Evolutionary conservation across 2,113 vertebrate genomes (phyloP).

Genomic region (Periophthalmodon schlosseri): DNA sequence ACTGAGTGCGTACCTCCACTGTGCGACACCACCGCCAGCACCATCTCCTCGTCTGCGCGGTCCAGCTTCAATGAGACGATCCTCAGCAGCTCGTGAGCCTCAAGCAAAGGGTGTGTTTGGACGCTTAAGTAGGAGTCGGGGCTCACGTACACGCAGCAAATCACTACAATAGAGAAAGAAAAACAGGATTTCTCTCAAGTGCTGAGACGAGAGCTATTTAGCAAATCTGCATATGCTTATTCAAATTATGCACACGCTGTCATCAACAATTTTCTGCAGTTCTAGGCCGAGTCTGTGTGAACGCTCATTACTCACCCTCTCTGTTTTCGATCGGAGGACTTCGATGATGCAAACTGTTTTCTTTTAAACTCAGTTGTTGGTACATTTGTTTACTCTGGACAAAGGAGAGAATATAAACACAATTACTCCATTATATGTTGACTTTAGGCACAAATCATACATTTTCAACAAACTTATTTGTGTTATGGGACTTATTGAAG

Average conservation of each 20-base stretch:
- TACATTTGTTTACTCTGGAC: slow-evolving; percentile 90
- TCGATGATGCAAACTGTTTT: slow-evolving; percentile 88
- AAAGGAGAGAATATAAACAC: background rate
- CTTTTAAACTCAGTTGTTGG: slow-evolving; percentile 95
- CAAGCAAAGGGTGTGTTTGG: slow-evolving; percentile 84
- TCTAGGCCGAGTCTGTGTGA: background rate
- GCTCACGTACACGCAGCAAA: slow-evolving; percentile 91
- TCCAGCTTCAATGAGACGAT: slow-evolving; percentile 89
- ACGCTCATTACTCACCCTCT: slow-evolving; percentile 82
- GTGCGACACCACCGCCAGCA: slow-evolving; percentile 81
- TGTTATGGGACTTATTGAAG: background rate
- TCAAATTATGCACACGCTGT: slow-evolving; percentile 29
- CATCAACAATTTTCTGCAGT: slow-evolving; percentile 19
- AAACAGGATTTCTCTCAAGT: slow-evolving; percentile 9
- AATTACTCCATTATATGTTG: background rate
- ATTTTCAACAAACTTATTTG: background rate
- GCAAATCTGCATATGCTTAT: slow-evolving; percentile 25
- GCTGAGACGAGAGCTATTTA: background rate
- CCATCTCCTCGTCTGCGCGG: slow-evolving; percentile 85
- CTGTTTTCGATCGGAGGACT: slow-evolving; percentile 82
- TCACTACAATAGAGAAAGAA: slow-evolving; percentile 76
- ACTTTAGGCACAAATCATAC: background rate
- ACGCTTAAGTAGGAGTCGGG: slow-evolving; percentile 95
- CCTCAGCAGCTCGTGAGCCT: slow-evolving; percentile 88
- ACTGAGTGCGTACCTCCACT: slow-evolving; percentile 79